A percentile compares a stretch with the other conserved stretches of the same genome.
Evolutionary conservation across 2,113 vertebrate genomes (phyloP).

Genomic region (Elgaria multicarinata): DNA sequence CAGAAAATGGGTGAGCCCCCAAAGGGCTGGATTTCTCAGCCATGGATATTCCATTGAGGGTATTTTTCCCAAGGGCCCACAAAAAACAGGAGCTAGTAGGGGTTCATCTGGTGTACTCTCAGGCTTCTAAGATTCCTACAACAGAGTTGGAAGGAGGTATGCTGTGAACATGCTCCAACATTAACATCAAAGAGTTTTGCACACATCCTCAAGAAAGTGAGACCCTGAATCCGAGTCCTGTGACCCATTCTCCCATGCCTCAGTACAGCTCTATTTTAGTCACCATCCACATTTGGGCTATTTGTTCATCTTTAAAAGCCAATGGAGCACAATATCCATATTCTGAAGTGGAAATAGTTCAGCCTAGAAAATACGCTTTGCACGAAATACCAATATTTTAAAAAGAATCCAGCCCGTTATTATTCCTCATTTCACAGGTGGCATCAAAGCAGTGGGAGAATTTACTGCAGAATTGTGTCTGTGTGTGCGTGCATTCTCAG

Average conservation of each 20-base stretch:
- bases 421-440: background rate
- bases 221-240: background rate
- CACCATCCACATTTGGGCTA: background rate
- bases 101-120: background rate
- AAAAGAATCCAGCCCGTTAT: background rate
- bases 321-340: background rate
- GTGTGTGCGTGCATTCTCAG: conserved; percentile 49
- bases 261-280: background rate
- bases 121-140: background rate
- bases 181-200: background rate
- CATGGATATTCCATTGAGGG: too few species aligned
- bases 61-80: too few species aligned
- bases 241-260: background rate
- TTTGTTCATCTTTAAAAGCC: background rate
- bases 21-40: too few species aligned
- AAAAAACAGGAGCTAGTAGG: too few species aligned
- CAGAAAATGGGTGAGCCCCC: too few species aligned
- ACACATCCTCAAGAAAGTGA: background rate
- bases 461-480: conserved; percentile 24
- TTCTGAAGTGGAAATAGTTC: background rate
- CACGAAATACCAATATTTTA: background rate
- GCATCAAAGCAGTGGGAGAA: conserved; percentile 1
- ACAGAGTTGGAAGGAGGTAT: background rate
- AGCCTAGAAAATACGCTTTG: background rate
- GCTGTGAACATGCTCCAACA: background rate